Conservation (phyloP, 2,113 vertebrate species). For the Ardeotis arabs region DNA sequence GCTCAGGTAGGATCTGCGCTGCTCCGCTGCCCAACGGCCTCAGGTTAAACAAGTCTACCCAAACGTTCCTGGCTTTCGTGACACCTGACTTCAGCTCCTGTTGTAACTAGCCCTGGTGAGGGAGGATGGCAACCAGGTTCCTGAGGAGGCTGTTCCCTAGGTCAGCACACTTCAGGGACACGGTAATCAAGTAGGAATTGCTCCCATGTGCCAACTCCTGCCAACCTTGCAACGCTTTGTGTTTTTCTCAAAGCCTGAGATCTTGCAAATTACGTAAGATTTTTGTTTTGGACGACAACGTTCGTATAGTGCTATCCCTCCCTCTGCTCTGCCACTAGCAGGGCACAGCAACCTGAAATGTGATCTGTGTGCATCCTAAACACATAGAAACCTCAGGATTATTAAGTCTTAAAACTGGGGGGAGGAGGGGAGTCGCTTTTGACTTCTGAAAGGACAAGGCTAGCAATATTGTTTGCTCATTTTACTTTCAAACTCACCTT, state of each 20-base stretch:
- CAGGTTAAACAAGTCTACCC: not conserved
- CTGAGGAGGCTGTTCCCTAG: not conserved
- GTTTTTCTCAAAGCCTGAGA: not conserved
- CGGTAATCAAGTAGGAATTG: not conserved
- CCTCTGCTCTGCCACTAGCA: not conserved
- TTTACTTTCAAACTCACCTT: constrained; percentile 62
- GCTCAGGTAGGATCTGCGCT: not conserved
- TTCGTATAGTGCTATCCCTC: not conserved
- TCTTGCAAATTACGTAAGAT: not conserved
- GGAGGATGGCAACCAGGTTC: constrained; percentile 37
- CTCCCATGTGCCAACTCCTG: not conserved
- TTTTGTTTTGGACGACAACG: not conserved
- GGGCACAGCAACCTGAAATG: constrained; percentile 54
- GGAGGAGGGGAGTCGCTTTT: constrained; percentile 40
- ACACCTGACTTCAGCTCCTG: not conserved
- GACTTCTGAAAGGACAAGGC: constrained; percentile 50
- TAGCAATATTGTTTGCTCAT: constrained; percentile 52
- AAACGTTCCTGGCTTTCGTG: not conserved
- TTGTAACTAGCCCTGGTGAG: not conserved
- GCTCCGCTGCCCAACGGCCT: not conserved
- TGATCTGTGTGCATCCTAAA: constrained; percentile 22
- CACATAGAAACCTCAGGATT: constrained; percentile 23
- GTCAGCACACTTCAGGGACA: not conserved
- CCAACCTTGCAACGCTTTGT: not conserved
- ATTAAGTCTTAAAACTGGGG: constrained; percentile 11